Evolutionary conservation across 1,140 invertebrate species (phyloP).

Genomic region (Gerris buenoi): DNA sequence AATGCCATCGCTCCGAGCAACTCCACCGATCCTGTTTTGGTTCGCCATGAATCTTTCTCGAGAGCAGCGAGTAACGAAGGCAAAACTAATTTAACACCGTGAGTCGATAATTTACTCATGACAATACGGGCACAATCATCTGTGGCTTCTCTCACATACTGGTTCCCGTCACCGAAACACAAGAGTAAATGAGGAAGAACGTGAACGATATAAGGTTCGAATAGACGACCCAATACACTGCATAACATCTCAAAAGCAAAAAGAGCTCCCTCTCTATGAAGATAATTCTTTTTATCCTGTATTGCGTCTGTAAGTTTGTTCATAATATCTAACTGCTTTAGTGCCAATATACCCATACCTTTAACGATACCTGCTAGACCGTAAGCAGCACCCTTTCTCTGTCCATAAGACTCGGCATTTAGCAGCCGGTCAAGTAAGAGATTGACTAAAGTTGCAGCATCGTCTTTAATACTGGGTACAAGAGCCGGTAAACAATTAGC

Average conservation of each 20-base stretch:
- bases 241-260: conserved; percentile 97
- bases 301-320: conserved; percentile 82
- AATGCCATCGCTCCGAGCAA: conserved; percentile 93
- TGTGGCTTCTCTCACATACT: conserved; percentile 79
- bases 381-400: conserved; percentile 80
- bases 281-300: conserved; percentile 91
- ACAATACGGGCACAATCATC: conserved; percentile 89
- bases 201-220: conserved; percentile 97
- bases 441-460: conserved; percentile 73
- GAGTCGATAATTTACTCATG: conserved; percentile 89
- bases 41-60: conserved; percentile 96
- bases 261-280: conserved; percentile 82
- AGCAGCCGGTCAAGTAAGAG: conserved; percentile 76
- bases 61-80: conserved; percentile 79
- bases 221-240: conserved; percentile 82
- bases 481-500: conserved; percentile 89
- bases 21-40: conserved; percentile 93
- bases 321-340: conserved; percentile 95
- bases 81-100: conserved; percentile 89
- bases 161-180: conserved; percentile 89
- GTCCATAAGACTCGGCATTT: conserved; percentile 92
- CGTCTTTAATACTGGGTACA: conserved; percentile 78
- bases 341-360: conserved; percentile 79
- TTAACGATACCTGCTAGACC: conserved; percentile 54
- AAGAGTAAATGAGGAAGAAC: conserved; percentile 85